These are phyloP conservation scores for Onychostruthus taczanowskii DNA, from an alignment of 2,113 vertebrate genomes.

Conservation along the genomic window DNA sequence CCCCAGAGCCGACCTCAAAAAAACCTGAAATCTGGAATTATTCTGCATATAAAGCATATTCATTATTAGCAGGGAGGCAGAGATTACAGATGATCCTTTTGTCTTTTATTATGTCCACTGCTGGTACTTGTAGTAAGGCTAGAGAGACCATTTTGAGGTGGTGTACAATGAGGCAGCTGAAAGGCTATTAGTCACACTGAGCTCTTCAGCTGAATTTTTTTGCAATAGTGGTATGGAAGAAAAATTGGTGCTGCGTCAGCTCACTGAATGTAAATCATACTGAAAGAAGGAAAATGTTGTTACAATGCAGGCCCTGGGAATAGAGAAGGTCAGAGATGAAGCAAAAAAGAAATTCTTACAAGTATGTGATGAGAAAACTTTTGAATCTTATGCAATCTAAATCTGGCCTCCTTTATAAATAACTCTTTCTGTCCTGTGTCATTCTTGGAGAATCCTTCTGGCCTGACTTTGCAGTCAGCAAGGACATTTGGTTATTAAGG, in stretches of 20 bases:
- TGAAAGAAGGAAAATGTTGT: conserved; percentile 6
- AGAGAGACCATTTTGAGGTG: not conserved
- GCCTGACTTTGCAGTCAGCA: not conserved
- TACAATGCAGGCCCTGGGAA: not conserved
- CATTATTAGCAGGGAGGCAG: not conserved
- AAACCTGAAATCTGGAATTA: not conserved
- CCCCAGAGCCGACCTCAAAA: not conserved
- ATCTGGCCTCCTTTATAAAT: not conserved
- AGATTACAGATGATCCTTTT: not conserved
- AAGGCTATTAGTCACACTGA: not conserved
- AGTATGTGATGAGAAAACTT: not conserved
- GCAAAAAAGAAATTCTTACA: not conserved
- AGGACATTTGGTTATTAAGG: not conserved
- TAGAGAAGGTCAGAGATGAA: conserved; percentile 8
- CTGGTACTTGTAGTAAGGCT: not conserved
- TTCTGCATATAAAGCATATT: not conserved
- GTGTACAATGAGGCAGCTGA: not conserved
- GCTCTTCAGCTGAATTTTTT: not conserved
- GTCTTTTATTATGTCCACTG: not conserved
- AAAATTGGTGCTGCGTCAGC: conserved; percentile 29
- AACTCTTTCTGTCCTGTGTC: not conserved
- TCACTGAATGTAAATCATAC: not conserved
- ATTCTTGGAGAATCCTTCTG: not conserved
- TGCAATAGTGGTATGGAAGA: not conserved
- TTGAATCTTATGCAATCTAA: not conserved